Evolutionary conservation across 2,888 invertebrate species (phyloP).

Genomic region (Plemyria rubiginata): DNA sequence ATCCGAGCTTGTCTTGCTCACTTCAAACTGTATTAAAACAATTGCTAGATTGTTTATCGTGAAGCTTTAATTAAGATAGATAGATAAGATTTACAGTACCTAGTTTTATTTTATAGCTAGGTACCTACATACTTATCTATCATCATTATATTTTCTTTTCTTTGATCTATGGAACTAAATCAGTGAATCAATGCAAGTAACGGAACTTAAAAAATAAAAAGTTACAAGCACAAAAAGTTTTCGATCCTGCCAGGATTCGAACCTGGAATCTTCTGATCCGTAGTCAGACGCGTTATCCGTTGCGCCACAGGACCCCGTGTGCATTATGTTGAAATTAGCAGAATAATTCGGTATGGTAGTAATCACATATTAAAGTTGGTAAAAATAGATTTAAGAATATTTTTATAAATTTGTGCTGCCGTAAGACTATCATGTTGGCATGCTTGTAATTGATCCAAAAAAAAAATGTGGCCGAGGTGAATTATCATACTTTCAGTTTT

Average conservation of each 20-base stretch:
- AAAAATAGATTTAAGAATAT: neutral
- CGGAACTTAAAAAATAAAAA: constrained; percentile 14
- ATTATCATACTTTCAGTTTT: too few species aligned
- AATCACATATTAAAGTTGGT: neutral
- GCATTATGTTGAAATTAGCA: rapidly evolving
- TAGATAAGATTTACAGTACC: neutral
- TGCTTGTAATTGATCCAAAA: too few species aligned
- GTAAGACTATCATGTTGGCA: too few species aligned
- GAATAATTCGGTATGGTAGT: constrained; percentile 1
- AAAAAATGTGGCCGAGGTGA: too few species aligned
- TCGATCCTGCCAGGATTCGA: constrained; percentile 86
- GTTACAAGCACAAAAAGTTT: constrained; percentile 18
- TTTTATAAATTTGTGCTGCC: neutral
- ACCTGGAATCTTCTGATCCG: constrained; percentile 89
- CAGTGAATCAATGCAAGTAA: neutral
- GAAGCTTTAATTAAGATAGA: constrained; percentile 5
- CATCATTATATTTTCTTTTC: neutral
- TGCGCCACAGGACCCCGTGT: constrained; percentile 83
- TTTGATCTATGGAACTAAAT: too few species aligned
- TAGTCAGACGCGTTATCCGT: constrained; percentile 89
- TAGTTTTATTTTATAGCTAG: neutral
- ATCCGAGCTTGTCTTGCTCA: constrained; percentile 41
- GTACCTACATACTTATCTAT: neutral
- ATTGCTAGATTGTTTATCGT: constrained; percentile 11
- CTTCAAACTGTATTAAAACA: constrained; percentile 23